A percentile compares a stretch with the other conserved stretches of the same genome.
phyloP scores from a whole-genome alignment of 2,888 invertebrate genomes.

The Andrena flavipes region DNA sequence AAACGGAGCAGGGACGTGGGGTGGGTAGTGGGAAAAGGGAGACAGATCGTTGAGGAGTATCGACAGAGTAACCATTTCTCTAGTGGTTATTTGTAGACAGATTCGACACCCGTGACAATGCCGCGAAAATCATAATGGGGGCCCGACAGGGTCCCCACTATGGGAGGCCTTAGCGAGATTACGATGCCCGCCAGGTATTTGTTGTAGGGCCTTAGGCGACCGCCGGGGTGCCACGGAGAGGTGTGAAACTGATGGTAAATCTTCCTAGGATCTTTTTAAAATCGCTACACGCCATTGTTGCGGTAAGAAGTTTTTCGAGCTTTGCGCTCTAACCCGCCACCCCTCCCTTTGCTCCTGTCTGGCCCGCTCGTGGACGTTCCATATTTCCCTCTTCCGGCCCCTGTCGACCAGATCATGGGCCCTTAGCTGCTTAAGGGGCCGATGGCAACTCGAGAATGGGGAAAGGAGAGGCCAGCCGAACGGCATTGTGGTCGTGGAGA shows the following conservation, averaged over 20 bases:
- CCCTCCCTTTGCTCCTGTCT: constrained; percentile 31
- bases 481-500: constrained; percentile 48
- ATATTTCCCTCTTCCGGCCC: constrained; percentile 69
- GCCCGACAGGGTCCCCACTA: constrained; percentile 69
- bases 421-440: constrained; percentile 80
- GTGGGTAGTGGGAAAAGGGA: constrained; percentile 20
- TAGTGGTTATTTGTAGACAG: constrained; percentile 85
- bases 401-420: constrained; percentile 73
- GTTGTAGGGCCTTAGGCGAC: constrained; percentile 77
- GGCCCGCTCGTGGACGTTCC: constrained; percentile 54
- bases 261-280: constrained; percentile 81
- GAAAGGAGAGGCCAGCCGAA: constrained; percentile 31
- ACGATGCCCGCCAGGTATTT: constrained; percentile 79
- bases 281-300: constrained; percentile 82
- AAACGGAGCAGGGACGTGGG: constrained; percentile 17
- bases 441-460: constrained; percentile 50
- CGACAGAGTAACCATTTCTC: constrained; percentile 80
- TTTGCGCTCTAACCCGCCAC: constrained; percentile 62
- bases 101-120: constrained; percentile 84
- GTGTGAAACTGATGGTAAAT: constrained; percentile 83
- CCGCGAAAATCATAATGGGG: constrained; percentile 82
- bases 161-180: constrained; percentile 80
- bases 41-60: constrained; percentile 60
- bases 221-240: constrained; percentile 78
- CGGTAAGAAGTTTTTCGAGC: constrained; percentile 82